Conservation (phyloP, 2,113 vertebrate genomes). For the Bubalus kerabau region DNA sequence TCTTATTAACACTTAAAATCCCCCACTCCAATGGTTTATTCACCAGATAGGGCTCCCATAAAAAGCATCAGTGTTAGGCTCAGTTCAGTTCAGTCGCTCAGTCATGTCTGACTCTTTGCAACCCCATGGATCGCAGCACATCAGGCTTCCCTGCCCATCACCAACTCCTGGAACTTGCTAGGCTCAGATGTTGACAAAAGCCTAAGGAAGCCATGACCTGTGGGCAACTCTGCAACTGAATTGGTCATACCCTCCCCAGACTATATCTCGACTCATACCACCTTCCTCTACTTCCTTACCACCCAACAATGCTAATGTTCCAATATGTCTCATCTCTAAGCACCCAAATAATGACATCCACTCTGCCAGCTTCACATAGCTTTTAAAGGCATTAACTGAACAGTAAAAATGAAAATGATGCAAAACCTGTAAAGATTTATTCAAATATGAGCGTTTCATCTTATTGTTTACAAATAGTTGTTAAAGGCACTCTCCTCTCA, state of each 20-base stretch:
- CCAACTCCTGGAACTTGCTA: neutral
- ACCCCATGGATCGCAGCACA: neutral
- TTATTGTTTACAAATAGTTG: neutral
- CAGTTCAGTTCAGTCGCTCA: neutral
- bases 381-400: neutral
- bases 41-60: neutral
- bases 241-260: neutral
- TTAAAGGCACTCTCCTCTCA: neutral
- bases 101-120: neutral
- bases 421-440: neutral
- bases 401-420: neutral
- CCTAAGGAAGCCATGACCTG: neutral
- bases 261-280: neutral
- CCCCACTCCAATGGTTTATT: neutral
- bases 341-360: neutral
- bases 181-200: neutral
- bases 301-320: neutral
- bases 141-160: neutral
- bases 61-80: neutral
- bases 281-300: neutral
- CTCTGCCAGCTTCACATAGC: neutral
- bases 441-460: neutral
- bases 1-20: neutral
- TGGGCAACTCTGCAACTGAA: neutral
- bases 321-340: neutral